Conservation (phyloP, 2,113 vertebrate species). For the Tringa solitaria region DNA sequence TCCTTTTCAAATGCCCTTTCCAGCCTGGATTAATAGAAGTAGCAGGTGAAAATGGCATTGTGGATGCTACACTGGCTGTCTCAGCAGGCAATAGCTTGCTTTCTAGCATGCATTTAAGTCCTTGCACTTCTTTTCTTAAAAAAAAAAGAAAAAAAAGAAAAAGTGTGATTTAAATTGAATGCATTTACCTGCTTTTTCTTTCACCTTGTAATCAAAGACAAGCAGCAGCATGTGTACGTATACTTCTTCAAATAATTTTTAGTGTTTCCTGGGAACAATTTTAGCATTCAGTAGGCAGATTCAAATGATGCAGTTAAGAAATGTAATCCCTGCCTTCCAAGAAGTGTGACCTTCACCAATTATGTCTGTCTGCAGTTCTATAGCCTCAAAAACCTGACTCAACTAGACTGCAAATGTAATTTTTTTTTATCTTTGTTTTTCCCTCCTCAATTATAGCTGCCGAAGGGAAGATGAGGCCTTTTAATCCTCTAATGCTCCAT, state of each 20-base stretch:
- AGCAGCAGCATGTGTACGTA: background rate
- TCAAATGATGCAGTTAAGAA: background rate
- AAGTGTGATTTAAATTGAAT: background rate
- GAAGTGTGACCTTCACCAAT: background rate
- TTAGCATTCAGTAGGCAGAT: background rate
- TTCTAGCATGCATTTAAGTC: background rate
- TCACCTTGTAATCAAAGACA: rapidly evolving
- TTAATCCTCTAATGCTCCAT: background rate
- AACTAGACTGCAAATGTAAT: background rate
- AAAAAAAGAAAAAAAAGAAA: no score
- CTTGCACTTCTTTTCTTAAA: background rate
- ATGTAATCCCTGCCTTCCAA: background rate
- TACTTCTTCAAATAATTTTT: background rate
- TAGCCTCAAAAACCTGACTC: background rate
- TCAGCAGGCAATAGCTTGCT: background rate
- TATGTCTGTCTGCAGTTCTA: background rate
- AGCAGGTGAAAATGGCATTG: background rate
- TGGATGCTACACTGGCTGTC: background rate
- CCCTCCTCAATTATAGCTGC: background rate
- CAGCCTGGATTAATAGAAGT: background rate
- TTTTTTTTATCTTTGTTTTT: background rate
- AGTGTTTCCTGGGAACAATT: background rate
- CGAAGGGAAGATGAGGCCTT: background rate
- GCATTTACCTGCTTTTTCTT: background rate
- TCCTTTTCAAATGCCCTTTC: background rate